Base-by-base conservation (phyloP, 2,113 vertebrate genomes). In the Aspidoscelis tigris region DNA sequence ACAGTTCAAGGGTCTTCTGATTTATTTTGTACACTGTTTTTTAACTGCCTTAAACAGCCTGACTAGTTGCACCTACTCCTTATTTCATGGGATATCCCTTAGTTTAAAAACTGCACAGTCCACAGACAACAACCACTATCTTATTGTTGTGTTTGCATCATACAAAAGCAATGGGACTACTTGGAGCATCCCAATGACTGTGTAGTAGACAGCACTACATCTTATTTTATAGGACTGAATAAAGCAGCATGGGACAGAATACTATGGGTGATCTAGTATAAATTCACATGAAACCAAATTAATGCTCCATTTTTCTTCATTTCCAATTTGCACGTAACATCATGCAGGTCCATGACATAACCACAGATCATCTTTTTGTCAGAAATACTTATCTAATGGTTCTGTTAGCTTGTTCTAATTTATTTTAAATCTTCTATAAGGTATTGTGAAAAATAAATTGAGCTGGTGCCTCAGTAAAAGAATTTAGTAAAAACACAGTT, bases 11-110 rank as follows among this genome's bases (percentile, higher is more conserved):
- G 26, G 39, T 43, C 53, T 71, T 66, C 39, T 58, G 6, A 78
- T 84, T 71, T 78, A 71, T 78, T 78, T 61, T n/a, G n/a, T 10
- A 18, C 18, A 61, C 58, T 16, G 10, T 61, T 61, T 16, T 50
- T 33, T 20, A 20, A 82, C 71, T 76, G 24, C 33, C 50, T 76
- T 83, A n/a, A 69, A 26, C 64, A 71, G 39, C 39, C 50, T 84
- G 18, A 9, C 43, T 75, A 66, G 5, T 26, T 82, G 24, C 24
- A 78, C 39, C 9, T 43, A 10, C 22, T 18, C 33, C 22, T 58
- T 58, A n/a, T 71, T 84, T 43, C 53, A 70, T n/a, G 14, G 39
- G 39, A n/a, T 3, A 61, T 1, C 22, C 65, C 74, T 70, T 43
- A 4, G 14, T 70, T 77, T 66, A 70, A 70, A 41, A 77, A 77